Evolutionary conservation across 2,888 invertebrate species (phyloP), one percentile per base, ranked within the genome.

Genomic region (Pocota personata): DNA sequence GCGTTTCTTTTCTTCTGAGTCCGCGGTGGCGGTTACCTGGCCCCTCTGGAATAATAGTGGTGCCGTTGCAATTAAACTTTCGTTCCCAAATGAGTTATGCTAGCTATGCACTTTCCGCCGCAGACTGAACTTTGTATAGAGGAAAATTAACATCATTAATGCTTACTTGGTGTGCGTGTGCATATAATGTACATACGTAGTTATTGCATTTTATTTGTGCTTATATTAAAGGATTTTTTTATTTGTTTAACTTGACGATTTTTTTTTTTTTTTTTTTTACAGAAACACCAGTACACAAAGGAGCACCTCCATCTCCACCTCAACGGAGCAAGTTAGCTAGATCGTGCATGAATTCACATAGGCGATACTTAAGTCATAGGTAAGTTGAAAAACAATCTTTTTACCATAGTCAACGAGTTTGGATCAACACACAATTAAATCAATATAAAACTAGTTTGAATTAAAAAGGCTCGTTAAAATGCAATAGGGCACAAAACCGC

Each of bases 221-320:
- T 57, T 43, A 3, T 52, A 37, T 12, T 12, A 43, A 19, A 46
- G 30, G 24, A 43, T 27, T 12, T 35, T 8, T 50, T 55, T 37
- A 7, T 24, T 14, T 24, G 12, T 19, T 19, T 16, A 57, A 57
- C 14, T 19, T 52, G 3, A 7, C 16, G 14, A 16, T 43, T 67
- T 62, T 55, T 69, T 86, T 60, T 10, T 30, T 46, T 24, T 24
- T 88, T 89, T 82, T 88, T 92, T 89, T 95, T 95, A 0, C 95
- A 97, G 97, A 97, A 96, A 96, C 95, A 97, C 96, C 96, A 97
- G 96, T 97, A 96, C 96, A 96, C 96, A 96, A 96, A 96, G 96
- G 96, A 96, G 97, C 94, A 94, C 94, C 94, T 94, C 94, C 95
- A 94, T 93, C 93, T 93, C 93, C 92, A 92, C 94, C 94, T 94